Base-by-base conservation (phyloP, 1,140 invertebrate genomes). In the Drosophila albomicans region DNA sequence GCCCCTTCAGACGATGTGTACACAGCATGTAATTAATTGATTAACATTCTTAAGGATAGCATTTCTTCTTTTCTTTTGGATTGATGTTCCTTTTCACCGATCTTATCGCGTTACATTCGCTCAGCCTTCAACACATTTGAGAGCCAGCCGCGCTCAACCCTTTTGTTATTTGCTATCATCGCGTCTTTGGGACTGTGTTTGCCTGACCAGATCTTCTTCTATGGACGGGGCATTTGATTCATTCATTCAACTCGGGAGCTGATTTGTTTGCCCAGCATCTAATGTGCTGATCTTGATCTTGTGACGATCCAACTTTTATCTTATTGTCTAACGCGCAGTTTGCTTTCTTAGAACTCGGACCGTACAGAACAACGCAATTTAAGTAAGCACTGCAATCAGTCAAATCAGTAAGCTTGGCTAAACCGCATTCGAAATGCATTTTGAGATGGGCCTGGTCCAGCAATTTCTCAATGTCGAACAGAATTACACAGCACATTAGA, bases 11-110 rank as follows among this genome's bases (percentile, higher is more conserved):
- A 10, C 38, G 54, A 20, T 63, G 64, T 64, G 59, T 70, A 75
- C 85, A 70, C 85, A 84, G 85, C 86, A 76, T 89, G 85, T 85
- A 89, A 89, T 89, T 89, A 89, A 89, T 89, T 89, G 85, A 89
- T 89, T 89, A 89, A 89, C 85, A 78, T 89, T 79, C 85, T 89
- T 89, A 90, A 75, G 85, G 86, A 89, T 81, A 85, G 64, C 78
- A 71, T 81, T 84, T 78, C 62, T 25, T 25, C 20, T 25, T 25
- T 3, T 70, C 58, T 57, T 68, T 59, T 59, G 71, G 78, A 85
- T 85, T 85, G 79, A 86, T 87, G 82, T 74, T 81, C 51, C 51
- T 54, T 35, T 35, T 11, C 35, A 38, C 38, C 81, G 85, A 89
- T 89, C 81, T 89, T 89, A 89, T 89, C 85, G 72, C 51, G 61